These are phyloP conservation scores for Ceratotherium simum DNA, from an alignment of 2,113 vertebrate species.

Conservation along the genomic window DNA sequence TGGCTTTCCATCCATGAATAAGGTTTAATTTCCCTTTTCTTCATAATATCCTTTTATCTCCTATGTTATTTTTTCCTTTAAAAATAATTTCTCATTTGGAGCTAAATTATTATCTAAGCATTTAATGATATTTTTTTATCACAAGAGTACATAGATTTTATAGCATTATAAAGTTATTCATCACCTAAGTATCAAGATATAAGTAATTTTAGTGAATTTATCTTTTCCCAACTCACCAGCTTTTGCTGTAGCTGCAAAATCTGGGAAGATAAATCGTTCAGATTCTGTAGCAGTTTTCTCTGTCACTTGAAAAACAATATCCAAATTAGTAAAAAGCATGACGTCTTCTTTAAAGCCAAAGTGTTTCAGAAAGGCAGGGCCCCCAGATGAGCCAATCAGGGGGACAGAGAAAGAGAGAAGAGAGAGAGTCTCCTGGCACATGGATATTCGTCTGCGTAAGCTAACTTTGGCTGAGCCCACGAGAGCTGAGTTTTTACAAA, in stretches of 20 bases:
- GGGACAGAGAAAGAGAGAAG: not conserved
- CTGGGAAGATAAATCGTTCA: not conserved
- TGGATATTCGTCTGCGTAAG: not conserved
- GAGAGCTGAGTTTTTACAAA: not conserved
- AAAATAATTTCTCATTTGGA: conserved; percentile 29
- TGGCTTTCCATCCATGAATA: not conserved
- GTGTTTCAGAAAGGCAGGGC: not conserved
- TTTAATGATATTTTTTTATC: not conserved
- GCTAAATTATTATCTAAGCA: not conserved
- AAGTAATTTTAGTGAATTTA: conserved; percentile 25
- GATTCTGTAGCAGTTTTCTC: not conserved
- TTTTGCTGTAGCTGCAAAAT: not conserved
- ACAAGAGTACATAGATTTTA: not conserved
- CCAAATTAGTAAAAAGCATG: not conserved
- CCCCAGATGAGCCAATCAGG: accelerated
- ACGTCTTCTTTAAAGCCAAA: not conserved
- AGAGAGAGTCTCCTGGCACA: not conserved
- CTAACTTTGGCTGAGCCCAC: not conserved
- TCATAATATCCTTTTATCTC: not conserved
- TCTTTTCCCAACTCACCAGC: not conserved
- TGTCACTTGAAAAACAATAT: conserved; percentile 19
- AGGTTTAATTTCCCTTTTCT: not conserved
- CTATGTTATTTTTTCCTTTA: not conserved
- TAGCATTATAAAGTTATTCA: not conserved
- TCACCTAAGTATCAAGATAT: not conserved